These are phyloP conservation scores for Marronus borbonicus DNA, from an alignment of 2,888 invertebrate species.

Conservation along the genomic window DNA sequence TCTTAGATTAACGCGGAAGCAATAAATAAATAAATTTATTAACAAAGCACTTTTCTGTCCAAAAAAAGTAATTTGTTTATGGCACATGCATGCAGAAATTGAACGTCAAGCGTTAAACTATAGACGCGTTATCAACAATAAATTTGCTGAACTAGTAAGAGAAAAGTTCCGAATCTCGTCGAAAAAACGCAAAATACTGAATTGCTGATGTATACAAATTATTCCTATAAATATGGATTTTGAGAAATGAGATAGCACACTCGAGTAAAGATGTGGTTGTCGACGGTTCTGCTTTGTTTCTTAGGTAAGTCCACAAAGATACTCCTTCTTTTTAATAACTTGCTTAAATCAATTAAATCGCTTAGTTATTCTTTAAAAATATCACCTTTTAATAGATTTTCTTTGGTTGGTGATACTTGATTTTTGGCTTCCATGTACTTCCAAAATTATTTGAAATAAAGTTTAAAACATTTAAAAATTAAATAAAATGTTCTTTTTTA, in stretches of 20 bases:
- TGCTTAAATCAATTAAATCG: slow-evolving; percentile 16
- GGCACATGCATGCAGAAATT: no score
- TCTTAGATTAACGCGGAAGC: no score
- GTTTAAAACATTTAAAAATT: no score
- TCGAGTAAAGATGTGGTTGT: slow-evolving; percentile 65
- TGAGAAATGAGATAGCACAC: slow-evolving; percentile 20
- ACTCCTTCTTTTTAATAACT: no score
- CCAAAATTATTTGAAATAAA: no score
- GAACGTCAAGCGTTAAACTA: not conserved
- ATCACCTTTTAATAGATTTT: slow-evolving; percentile 18
- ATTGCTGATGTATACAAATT: slow-evolving; percentile 24
- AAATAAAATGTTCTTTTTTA: no score
- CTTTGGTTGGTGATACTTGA: not conserved
- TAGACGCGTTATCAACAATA: not conserved
- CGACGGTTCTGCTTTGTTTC: slow-evolving; percentile 64
- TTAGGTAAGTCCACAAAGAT: slow-evolving; percentile 63
- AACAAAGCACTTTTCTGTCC: no score
- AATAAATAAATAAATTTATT: no score
- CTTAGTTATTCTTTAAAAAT: slow-evolving; percentile 10
- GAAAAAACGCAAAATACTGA: not conserved
- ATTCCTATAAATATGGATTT: slow-evolving; percentile 31
- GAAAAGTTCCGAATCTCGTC: not conserved
- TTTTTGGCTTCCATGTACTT: no score
- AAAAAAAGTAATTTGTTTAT: no score
- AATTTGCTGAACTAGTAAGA: slow-evolving; percentile 16